Base-by-base conservation (phyloP, 1,140 invertebrate species). In the Heliconius eleuchia region DNA sequence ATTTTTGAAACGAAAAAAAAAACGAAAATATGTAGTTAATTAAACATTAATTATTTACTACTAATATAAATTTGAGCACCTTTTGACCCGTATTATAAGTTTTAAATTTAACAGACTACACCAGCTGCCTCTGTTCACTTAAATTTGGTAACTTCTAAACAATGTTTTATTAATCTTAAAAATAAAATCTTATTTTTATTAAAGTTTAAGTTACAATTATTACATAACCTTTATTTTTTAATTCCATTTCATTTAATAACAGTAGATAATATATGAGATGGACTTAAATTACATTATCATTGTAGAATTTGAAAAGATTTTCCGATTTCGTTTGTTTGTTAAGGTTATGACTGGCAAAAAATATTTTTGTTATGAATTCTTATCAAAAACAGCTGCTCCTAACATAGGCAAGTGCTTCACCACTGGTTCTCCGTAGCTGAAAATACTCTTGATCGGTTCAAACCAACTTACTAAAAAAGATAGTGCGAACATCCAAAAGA, bases 331-430 rank as follows among this genome's bases (percentile, higher is more conserved):
- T 52, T 52, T 7, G 16, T 52, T 52, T 52, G 18, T 52, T 19
- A 19, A 19, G 2, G 8, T 57, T n/a, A 23, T 66, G 60, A 16
- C 0, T 30, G 60, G 7, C 11, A 3, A 57, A 57, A 30, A 13
- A 6, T 30, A 27, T 13, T 27, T 27, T 66, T 5, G 9, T 76
- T 30, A 76, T n/a, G 7, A 23, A 9, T 74, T 73, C 19, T 74
- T 39, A 50, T 87, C 78, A 57, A 88, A 88, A 2, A 93, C 86
- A 27, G 84, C 84, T 0, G 74, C 6, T 18, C 91, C 91, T 42
- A 94, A 71, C 37, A 94, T 87, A 8, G 92, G 92, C 30, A 94
- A 71, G 52, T 87, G 73, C 76, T 88, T 88, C 1, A 93, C 87
- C 1, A 94, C 73, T 0, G 91, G 88, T 73, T 84, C 88, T 75